Conservation (phyloP, 1,140 invertebrate species). For the Eriocheir sinensis region DNA sequence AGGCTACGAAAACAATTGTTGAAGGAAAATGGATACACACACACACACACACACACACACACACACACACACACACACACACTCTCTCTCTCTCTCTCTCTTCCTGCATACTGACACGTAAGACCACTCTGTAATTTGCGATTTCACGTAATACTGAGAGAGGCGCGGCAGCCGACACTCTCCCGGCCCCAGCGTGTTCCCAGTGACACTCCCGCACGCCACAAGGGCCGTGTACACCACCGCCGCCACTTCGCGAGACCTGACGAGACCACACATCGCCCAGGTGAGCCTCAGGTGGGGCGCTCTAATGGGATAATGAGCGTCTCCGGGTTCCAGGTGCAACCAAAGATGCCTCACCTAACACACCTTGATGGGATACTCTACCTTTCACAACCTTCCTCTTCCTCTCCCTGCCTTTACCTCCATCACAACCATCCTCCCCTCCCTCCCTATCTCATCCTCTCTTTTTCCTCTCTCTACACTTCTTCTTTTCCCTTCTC, state of each 20-base stretch:
- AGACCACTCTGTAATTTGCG: not conserved
- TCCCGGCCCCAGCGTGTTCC: not conserved
- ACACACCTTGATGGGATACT: not conserved
- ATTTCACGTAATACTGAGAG: not conserved
- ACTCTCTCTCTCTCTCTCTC: not conserved
- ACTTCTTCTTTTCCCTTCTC: not conserved
- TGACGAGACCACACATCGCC: not conserved
- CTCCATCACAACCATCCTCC: not conserved
- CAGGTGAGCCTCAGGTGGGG: not conserved
- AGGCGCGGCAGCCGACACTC: not conserved
- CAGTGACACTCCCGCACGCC: not conserved
- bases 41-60: too few species aligned
- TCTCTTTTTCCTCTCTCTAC: not conserved
- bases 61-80: too few species aligned
- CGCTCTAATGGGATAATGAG: not conserved
- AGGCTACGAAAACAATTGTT: not conserved
- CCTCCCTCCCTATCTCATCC: not conserved
- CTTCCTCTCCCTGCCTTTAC: not conserved
- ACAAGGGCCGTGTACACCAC: not conserved
- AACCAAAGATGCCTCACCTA: constrained; percentile 3
- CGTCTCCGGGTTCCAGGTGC: not conserved
- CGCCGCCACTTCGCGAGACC: not conserved
- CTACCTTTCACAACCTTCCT: not conserved
- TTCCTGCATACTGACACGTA: not conserved
- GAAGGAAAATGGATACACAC: too few species aligned